phyloP scores from a whole-genome alignment of 2,888 invertebrate genomes.

The Cosmorhoe ocellata region DNA sequence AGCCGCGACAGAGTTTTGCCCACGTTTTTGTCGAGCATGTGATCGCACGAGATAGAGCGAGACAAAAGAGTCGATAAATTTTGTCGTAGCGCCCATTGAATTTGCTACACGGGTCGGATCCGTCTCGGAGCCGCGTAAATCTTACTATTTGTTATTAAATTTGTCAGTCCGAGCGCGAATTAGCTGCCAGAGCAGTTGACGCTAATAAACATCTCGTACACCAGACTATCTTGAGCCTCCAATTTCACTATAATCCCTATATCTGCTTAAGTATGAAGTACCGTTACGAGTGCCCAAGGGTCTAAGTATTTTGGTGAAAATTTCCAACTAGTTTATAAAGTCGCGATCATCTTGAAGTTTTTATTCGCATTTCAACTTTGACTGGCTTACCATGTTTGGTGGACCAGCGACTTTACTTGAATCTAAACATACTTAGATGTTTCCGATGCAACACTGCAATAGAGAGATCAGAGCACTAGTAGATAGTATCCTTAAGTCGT shows the following conservation, averaged over 20 bases:
- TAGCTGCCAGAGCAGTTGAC: conserved; percentile 61
- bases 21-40: too few relatives aligned
- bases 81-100: too few relatives aligned
- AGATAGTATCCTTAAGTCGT: too few relatives aligned
- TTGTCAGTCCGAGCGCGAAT: conserved; percentile 65
- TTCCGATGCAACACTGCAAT: too few relatives aligned
- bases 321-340: conserved; percentile 51
- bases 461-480: too few relatives aligned
- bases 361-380: conserved; percentile 49
- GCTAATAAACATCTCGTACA: conserved; percentile 59
- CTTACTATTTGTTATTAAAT: conserved; percentile 59
- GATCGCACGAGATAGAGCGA: too few relatives aligned
- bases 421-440: too few relatives aligned
- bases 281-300: conserved; percentile 22
- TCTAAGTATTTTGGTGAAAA: conserved; percentile 43
- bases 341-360: conserved; percentile 57
- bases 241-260: conserved; percentile 30
- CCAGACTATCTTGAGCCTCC: conserved; percentile 40
- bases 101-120: too few relatives aligned
- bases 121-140: conserved; percentile 3
- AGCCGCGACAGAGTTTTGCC: too few relatives aligned
- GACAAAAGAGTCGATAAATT: too few relatives aligned
- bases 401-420: conserved; percentile 8
- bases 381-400: conserved; percentile 22
- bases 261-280: conserved; percentile 26